A percentile compares a stretch with the other conserved stretches of the same genome.
phyloP scores from a whole-genome alignment of 2,888 invertebrate genomes.

The Nemoura dubitans region DNA sequence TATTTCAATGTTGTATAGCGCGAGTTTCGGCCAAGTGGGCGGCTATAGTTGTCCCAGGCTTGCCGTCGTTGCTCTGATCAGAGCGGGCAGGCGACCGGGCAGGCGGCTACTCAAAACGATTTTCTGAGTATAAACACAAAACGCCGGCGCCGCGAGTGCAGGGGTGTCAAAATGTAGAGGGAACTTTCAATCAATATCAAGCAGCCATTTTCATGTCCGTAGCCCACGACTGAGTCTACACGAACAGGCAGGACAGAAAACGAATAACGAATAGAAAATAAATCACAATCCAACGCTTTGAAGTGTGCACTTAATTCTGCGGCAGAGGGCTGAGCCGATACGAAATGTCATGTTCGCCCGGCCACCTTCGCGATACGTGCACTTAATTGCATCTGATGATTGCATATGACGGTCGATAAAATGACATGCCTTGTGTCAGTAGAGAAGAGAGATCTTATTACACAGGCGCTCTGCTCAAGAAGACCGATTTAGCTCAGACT shows the following conservation, averaged over 20 bases:
- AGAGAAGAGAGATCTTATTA: background rate
- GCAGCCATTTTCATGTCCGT: background rate
- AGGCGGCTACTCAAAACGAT: conserved; percentile 13
- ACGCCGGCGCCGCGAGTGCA: conserved; percentile 2
- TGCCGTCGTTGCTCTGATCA: too few species aligned
- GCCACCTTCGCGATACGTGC: background rate
- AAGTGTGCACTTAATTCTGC: too few species aligned
- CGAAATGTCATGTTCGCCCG: background rate
- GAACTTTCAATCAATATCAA: background rate
- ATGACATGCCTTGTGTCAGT: background rate
- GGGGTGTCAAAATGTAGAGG: background rate
- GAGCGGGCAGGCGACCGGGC: background rate
- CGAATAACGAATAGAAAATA: too few species aligned
- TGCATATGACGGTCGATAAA: background rate
- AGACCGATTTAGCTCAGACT: background rate
- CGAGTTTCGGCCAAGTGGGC: too few species aligned
- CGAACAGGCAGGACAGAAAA: too few species aligned
- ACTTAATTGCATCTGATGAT: background rate
- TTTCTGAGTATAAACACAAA: background rate
- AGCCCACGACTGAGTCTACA: too few species aligned
- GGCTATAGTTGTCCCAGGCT: too few species aligned
- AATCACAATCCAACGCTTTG: too few species aligned
- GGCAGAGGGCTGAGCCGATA: background rate
- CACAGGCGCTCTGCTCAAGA: background rate
- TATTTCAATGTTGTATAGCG: background rate